These are phyloP conservation scores for Omphaloscelis lunosa DNA, from an alignment of 2,888 invertebrate species.

Conservation along the genomic window DNA sequence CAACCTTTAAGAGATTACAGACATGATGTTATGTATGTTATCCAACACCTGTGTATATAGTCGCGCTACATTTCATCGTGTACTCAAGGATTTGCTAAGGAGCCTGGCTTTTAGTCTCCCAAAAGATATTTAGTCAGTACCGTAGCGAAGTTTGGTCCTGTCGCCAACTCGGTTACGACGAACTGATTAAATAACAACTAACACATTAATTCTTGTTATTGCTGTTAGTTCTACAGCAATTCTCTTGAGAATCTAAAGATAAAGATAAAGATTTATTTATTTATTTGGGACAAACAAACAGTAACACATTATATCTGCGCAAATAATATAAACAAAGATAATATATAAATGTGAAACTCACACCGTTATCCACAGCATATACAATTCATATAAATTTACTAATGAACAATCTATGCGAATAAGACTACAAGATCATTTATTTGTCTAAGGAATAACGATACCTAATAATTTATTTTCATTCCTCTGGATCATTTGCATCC, in stretches of 20 bases:
- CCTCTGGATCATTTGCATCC: neutral
- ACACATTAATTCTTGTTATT: neutral
- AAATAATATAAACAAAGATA: too few species aligned
- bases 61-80: neutral
- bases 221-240: neutral
- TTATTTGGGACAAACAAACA: too few species aligned
- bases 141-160: neutral
- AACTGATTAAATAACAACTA: neutral
- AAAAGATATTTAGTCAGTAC: neutral
- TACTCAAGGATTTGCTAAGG: neutral
- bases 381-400: too few species aligned
- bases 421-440: too few species aligned
- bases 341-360: too few species aligned
- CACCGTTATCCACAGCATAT: too few species aligned
- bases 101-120: neutral
- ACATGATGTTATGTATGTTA: too few species aligned
- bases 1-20: too few species aligned
- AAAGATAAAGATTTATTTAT: too few species aligned
- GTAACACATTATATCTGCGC: too few species aligned
- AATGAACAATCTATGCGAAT: too few species aligned
- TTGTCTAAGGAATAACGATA: neutral
- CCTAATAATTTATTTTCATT: neutral
- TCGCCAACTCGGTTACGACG: neutral
- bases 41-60: too few species aligned
- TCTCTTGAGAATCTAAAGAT: neutral